Percentiles rank a stretch among this genome's conserved stretches.
Conservation (phyloP, 2,113 vertebrate genomes). For the Balaeniceps rex region DNA sequence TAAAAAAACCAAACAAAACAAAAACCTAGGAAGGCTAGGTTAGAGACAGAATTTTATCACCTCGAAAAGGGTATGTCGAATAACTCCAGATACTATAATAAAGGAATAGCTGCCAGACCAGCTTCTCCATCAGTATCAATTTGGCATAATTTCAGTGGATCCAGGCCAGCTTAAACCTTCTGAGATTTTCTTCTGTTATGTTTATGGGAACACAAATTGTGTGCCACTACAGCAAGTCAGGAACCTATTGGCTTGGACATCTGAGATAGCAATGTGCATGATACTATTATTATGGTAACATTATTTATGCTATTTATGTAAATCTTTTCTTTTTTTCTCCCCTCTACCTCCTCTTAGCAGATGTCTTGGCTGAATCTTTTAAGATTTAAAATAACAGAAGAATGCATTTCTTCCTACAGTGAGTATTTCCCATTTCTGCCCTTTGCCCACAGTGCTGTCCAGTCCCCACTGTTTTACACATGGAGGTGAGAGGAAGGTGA, state of each 20-base stretch:
- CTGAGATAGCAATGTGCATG: neutral
- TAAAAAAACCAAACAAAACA: neutral
- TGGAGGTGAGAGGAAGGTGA: neutral
- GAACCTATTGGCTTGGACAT: neutral
- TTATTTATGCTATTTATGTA: neutral
- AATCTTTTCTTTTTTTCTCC: neutral
- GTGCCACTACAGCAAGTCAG: neutral
- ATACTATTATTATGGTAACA: neutral
- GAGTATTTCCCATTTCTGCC: neutral
- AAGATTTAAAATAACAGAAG: neutral
- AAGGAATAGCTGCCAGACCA: neutral
- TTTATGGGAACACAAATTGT: neutral
- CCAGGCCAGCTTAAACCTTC: neutral
- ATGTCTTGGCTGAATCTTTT: neutral
- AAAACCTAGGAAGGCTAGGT: neutral
- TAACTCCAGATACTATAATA: neutral
- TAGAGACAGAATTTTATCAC: neutral
- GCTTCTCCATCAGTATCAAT: neutral
- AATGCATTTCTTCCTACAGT: neutral
- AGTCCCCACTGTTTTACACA: neutral
- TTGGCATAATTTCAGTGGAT: neutral
- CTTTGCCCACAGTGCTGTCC: neutral
- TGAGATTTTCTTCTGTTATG: neutral
- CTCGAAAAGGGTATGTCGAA: neutral
- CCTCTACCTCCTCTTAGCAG: neutral